Conservation (phyloP, 2,113 vertebrate genomes). For the Pygoscelis antarcticus region DNA sequence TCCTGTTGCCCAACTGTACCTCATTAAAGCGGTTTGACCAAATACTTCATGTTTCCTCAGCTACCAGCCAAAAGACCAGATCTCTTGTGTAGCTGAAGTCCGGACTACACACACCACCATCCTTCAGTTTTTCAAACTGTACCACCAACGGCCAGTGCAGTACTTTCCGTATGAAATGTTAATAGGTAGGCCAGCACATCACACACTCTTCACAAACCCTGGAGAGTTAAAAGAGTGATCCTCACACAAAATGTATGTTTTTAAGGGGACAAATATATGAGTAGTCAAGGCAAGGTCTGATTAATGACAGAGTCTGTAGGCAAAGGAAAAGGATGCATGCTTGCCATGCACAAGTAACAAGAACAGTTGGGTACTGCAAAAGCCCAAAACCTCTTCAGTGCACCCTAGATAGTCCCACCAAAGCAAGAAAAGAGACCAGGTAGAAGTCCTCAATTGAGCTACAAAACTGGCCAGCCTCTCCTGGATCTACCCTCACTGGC, state of each 20-base stretch:
- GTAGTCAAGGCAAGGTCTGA: not conserved
- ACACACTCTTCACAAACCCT: not conserved
- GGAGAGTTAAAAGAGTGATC: not conserved
- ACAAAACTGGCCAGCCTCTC: not conserved
- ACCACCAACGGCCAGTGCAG: rapidly evolving
- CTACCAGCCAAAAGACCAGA: not conserved
- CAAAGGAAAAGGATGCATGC: not conserved
- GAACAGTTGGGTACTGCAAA: not conserved
- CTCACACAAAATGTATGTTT: not conserved
- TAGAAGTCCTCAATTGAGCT: not conserved
- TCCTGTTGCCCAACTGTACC: not conserved
- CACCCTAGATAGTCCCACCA: not conserved
- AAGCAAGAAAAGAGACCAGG: not conserved
- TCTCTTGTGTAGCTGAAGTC: not conserved
- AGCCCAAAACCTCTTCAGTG: not conserved
- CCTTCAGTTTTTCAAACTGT: not conserved
- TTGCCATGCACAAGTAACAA: not conserved
- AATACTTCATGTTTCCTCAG: not conserved
- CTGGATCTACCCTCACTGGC: not conserved
- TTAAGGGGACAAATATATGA: not conserved
- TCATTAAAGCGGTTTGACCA: not conserved
- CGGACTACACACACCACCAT: not conserved
- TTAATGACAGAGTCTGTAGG: not conserved
- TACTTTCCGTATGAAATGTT: not conserved
- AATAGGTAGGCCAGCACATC: not conserved